A percentile compares a stretch with the other conserved stretches of the same genome.
phyloP scores from a whole-genome alignment of 2,797 vertebrate species.

The Agapornis canus region DNA sequence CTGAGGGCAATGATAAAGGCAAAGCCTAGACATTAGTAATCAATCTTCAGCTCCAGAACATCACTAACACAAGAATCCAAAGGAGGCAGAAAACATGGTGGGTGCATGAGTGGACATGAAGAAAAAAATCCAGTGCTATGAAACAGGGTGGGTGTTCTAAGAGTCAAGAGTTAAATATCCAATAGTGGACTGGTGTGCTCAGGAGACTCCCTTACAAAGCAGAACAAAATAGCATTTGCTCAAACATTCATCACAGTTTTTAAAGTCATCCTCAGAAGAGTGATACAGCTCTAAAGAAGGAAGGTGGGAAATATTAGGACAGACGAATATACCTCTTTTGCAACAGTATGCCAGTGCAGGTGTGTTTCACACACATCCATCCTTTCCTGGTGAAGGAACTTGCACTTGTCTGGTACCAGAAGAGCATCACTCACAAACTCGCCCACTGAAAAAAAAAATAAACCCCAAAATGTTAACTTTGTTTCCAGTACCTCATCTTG shows the following conservation, averaged over 20 bases:
- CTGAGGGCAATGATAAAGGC: neutral
- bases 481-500: neutral
- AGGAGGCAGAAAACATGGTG: neutral
- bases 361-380: slow-evolving; percentile 98
- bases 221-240: neutral
- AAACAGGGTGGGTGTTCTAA: neutral
- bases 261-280: neutral
- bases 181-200: neutral
- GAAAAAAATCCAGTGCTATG: neutral
- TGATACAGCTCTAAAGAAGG: neutral
- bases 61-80: neutral
- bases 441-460: slow-evolving; percentile 82
- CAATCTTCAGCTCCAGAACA: neutral
- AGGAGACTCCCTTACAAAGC: neutral
- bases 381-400: slow-evolving; percentile 95
- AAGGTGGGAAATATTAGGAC: neutral
- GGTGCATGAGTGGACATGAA: neutral
- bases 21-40: neutral
- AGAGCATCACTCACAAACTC: slow-evolving; percentile 98
- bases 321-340: slow-evolving; percentile 88
- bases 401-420: slow-evolving; percentile 96
- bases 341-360: slow-evolving; percentile 97
- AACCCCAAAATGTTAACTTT: neutral
- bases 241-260: neutral
- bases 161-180: neutral